Percentiles rank a stretch among this genome's conserved stretches.
Conservation (phyloP, 2,113 vertebrate genomes). For the Mystacornis crossleyi region DNA sequence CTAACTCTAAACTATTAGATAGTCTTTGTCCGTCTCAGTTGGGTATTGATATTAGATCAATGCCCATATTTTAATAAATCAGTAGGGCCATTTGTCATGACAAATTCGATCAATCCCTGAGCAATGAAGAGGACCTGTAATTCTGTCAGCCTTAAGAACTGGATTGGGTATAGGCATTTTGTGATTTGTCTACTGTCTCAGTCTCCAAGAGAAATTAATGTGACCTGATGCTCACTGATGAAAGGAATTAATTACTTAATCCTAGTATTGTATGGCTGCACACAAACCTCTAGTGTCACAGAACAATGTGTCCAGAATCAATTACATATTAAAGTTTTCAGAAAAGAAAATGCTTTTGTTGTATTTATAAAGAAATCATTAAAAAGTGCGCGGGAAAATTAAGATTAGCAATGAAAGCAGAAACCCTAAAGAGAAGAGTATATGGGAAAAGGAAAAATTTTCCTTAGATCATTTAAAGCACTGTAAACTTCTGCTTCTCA, state of each 20-base stretch:
- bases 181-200: neutral
- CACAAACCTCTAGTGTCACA: neutral
- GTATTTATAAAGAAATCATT: neutral
- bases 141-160: neutral
- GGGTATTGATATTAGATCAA: no score
- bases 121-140: neutral
- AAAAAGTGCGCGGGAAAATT: neutral
- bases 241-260: neutral
- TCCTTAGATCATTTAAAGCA: neutral
- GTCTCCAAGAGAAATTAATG: neutral
- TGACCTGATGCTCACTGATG: neutral
- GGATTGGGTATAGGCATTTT: neutral
- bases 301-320: neutral
- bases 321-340: neutral
- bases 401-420: neutral
- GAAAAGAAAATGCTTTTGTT: neutral
- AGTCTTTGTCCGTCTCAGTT: no score
- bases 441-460: neutral
- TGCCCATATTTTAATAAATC: no score
- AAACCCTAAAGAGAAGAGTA: neutral
- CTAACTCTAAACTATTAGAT: no score
- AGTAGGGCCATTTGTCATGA: neutral
- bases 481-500: neutral
- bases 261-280: neutral
- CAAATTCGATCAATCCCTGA: neutral